phyloP scores from a whole-genome alignment of 53 echinoderm and acorn worm genomes.

The Henricia sp. region DNA sequence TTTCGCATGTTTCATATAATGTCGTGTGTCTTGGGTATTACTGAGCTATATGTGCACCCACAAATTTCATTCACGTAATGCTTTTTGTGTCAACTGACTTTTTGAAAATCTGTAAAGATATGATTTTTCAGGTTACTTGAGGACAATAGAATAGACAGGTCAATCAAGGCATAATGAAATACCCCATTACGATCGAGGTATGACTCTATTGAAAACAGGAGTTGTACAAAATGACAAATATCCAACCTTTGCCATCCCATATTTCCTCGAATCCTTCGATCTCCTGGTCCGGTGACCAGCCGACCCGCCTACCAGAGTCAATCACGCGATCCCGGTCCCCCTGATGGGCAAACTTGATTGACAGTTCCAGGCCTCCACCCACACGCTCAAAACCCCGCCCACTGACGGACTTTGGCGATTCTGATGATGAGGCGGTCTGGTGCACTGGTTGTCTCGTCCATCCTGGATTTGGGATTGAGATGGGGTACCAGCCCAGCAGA shows the following conservation, averaged over 20 bases:
- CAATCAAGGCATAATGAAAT: no score
- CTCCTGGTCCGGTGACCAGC: constrained; percentile 80
- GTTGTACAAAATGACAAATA: no score
- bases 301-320: constrained; percentile 80
- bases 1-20: not conserved
- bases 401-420: constrained; percentile 1
- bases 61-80: no score
- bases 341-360: constrained; percentile 85
- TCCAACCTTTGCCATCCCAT: constrained; percentile 63
- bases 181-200: no score
- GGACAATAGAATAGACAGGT: no score
- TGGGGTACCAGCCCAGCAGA: constrained; percentile 86
- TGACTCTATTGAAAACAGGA: no score
- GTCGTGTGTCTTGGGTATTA: no score
- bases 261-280: constrained; percentile 66
- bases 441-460: constrained; percentile 27
- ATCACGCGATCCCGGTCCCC: constrained; percentile 79
- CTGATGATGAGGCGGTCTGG: not conserved
- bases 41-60: no score
- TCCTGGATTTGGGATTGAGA: constrained; percentile 68
- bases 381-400: constrained; percentile 52
- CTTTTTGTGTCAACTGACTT: no score
- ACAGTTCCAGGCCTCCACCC: constrained; percentile 83
- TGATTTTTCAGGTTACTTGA: no score
- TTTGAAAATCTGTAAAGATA: no score